phyloP scores from a whole-genome alignment of 2,797 vertebrate genomes.

The Phalanger gymnotis region DNA sequence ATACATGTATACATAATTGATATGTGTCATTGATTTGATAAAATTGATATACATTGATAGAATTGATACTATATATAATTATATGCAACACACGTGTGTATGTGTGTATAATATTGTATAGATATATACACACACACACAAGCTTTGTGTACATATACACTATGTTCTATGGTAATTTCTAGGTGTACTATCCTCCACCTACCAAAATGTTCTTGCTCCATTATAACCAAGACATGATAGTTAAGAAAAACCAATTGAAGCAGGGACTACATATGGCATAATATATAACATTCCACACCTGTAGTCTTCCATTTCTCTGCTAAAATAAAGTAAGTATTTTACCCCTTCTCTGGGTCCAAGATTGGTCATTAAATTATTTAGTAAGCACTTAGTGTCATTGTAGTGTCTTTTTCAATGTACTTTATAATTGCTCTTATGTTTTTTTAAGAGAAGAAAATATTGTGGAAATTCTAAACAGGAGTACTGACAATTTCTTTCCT shows the following conservation, averaged over 20 bases:
- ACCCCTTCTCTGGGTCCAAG: background rate
- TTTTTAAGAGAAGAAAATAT: background rate
- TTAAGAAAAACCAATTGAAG: background rate
- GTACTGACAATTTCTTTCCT: background rate
- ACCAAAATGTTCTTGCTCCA: background rate
- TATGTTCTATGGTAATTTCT: background rate
- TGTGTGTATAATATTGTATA: too few relatives aligned
- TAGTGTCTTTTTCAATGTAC: background rate
- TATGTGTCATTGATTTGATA: too few relatives aligned
- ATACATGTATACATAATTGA: too few relatives aligned
- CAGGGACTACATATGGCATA: background rate
- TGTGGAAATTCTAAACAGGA: background rate
- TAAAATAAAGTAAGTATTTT: background rate
- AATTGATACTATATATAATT: background rate
- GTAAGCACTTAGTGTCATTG: background rate
- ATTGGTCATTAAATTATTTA: background rate
- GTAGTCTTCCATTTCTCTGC: background rate
- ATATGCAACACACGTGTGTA: background rate
- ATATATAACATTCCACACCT: background rate
- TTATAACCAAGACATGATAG: background rate
- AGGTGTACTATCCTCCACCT: background rate
- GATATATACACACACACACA: background rate
- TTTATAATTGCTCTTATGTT: background rate
- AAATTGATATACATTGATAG: background rate
- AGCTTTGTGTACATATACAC: background rate